Evolutionary conservation across 1,140 invertebrate genomes (phyloP).

Genomic region (Onthophagus taurus): DNA sequence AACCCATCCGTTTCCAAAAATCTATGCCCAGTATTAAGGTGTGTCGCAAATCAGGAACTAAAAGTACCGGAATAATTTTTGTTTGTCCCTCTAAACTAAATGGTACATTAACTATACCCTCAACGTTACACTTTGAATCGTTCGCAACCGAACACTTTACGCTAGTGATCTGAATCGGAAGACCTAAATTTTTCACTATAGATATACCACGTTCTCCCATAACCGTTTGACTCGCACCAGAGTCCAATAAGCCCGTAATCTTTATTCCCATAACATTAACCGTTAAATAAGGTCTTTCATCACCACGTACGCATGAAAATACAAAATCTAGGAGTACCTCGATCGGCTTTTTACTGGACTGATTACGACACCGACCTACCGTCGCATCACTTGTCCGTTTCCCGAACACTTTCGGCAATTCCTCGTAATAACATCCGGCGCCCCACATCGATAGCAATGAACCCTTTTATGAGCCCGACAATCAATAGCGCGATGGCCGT

Average conservation of each 20-base stretch:
- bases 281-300: constrained; percentile 6
- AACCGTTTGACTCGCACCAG: constrained; percentile 1
- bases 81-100: not conserved
- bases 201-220: not conserved
- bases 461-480: not conserved
- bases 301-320: constrained; percentile 1
- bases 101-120: constrained; percentile 8
- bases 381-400: not conserved
- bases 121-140: constrained; percentile 9
- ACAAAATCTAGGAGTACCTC: constrained; percentile 10
- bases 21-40: not conserved
- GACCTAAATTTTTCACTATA: constrained; percentile 3
- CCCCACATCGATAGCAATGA: no score
- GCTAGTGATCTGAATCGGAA: not conserved
- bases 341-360: not conserved
- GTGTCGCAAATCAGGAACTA: constrained; percentile 8
- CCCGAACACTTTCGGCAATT: not conserved
- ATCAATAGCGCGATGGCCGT: constrained; percentile 1
- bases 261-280: constrained; percentile 10
- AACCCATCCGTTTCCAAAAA: not conserved
- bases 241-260: constrained; percentile 7
- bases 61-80: not conserved
- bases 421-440: not conserved
- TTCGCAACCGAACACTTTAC: constrained; percentile 12
- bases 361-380: not conserved